These are phyloP conservation scores for Emberiza fucata DNA, from an alignment of 2,113 vertebrate genomes.

Conservation along the genomic window DNA sequence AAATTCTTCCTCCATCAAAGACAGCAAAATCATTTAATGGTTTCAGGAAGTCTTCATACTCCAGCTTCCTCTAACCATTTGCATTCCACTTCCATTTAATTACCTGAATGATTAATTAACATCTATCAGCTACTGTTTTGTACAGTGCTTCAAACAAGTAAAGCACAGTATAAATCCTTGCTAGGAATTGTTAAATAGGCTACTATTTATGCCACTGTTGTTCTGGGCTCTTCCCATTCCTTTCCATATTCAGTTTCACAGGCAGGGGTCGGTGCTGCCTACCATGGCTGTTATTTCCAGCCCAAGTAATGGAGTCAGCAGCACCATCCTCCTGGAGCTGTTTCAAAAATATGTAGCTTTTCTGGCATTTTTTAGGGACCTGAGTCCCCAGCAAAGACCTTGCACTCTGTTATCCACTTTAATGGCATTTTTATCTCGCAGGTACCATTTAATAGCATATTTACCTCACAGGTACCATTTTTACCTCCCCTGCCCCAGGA, in stretches of 20 bases:
- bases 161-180: background rate
- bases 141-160: background rate
- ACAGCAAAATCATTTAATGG: conserved; percentile 3
- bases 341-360: background rate
- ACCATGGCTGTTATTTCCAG: background rate
- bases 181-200: background rate
- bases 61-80: conserved; percentile 40
- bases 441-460: background rate
- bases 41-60: conserved; percentile 27
- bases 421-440: background rate
- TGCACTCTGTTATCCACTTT: background rate
- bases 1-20: conserved; percentile 35
- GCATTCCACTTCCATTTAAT: conserved; percentile 17
- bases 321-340: background rate
- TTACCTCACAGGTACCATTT: background rate
- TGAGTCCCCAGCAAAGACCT: background rate
- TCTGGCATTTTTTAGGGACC: background rate
- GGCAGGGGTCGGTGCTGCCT: background rate
- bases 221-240: background rate
- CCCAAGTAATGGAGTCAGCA: background rate
- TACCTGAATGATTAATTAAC: conserved; percentile 47
- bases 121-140: conserved; percentile 10
- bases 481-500: background rate
- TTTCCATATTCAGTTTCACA: background rate
- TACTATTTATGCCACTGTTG: background rate